A percentile compares a stretch with the other conserved stretches of the same genome.
Evolutionary conservation across 2,888 invertebrate genomes (phyloP).

Genomic region (Ornithoptera alexandrae): DNA sequence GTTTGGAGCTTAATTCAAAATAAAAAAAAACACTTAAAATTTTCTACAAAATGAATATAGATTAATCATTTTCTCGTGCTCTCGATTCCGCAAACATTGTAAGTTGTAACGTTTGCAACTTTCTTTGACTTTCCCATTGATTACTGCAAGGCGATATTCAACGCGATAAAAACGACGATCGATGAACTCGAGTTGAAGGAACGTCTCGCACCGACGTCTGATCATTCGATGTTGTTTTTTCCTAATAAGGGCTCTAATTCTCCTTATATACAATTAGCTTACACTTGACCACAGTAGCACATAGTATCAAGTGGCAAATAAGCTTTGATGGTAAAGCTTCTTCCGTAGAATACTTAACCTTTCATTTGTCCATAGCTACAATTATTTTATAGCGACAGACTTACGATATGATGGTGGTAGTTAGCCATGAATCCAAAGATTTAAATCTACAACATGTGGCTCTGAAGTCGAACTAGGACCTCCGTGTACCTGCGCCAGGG

Average conservation of each 20-base stretch:
- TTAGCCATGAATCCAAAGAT: too few species aligned
- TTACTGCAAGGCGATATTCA: slow-evolving; percentile 54
- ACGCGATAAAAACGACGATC: slow-evolving; percentile 60
- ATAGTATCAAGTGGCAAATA: too few species aligned
- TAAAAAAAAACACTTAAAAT: background rate
- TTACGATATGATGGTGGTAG: too few species aligned
- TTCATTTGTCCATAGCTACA: too few species aligned
- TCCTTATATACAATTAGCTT: background rate
- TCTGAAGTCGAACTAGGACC: too few species aligned
- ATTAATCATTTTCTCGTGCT: slow-evolving; percentile 9
- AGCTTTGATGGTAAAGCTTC: too few species aligned
- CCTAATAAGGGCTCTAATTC: slow-evolving; percentile 17
- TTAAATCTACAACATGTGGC: too few species aligned
- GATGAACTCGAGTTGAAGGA: slow-evolving; percentile 73
- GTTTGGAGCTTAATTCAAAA: background rate
- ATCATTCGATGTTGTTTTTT: slow-evolving; percentile 39
- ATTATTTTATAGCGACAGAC: too few species aligned
- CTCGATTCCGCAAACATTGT: slow-evolving; percentile 9
- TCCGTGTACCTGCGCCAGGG: too few species aligned
- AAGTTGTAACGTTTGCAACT: slow-evolving; percentile 36
- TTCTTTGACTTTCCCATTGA: slow-evolving; percentile 64
- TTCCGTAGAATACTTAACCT: too few species aligned
- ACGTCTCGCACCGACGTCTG: slow-evolving; percentile 67
- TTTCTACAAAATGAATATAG: background rate
- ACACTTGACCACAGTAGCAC: too few species aligned